Conservation (phyloP, 2,888 invertebrate species). For the Vandiemenella viatica region DNA sequence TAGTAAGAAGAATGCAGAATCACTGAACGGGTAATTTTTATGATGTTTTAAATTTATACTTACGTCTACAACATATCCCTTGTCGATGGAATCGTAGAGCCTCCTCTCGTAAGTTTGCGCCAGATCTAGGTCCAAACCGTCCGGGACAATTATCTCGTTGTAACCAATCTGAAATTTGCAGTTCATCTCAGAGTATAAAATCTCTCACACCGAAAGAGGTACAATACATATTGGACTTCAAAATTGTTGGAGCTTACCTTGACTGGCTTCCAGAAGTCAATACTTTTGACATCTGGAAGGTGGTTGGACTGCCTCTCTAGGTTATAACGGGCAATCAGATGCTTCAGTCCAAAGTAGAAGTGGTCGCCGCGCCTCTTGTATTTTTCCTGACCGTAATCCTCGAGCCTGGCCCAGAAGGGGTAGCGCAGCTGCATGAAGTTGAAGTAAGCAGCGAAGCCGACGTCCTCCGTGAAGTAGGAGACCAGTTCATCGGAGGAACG, state of each 20-base stretch:
- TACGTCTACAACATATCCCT: slow-evolving; percentile 29
- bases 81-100: slow-evolving; percentile 40
- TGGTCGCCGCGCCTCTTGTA: slow-evolving; percentile 39
- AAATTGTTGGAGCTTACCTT: no score
- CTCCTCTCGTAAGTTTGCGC: slow-evolving; percentile 31
- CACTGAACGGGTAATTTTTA: no score
- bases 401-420: slow-evolving; percentile 21
- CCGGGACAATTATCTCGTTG: no score
- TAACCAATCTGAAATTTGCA: no score
- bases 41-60: no score
- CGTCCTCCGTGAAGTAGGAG: slow-evolving; percentile 24
- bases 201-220: no score
- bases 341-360: slow-evolving; percentile 25
- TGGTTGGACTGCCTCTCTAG: slow-evolving; percentile 58
- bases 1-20: no score
- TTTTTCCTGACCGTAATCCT: not conserved
- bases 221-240: no score
- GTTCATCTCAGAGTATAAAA: no score
- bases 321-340: slow-evolving; percentile 35
- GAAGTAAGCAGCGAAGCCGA: slow-evolving; percentile 23
- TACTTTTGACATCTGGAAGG: slow-evolving; percentile 43
- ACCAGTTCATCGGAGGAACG: slow-evolving; percentile 23
- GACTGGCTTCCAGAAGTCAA: slow-evolving; percentile 40
- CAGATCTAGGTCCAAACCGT: not conserved
- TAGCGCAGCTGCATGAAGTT: slow-evolving; percentile 23